Percentiles rank a stretch among this genome's conserved stretches.
These are phyloP conservation scores for Phasianus colchicus DNA, from an alignment of 2,113 vertebrate species.

Conservation along the genomic window DNA sequence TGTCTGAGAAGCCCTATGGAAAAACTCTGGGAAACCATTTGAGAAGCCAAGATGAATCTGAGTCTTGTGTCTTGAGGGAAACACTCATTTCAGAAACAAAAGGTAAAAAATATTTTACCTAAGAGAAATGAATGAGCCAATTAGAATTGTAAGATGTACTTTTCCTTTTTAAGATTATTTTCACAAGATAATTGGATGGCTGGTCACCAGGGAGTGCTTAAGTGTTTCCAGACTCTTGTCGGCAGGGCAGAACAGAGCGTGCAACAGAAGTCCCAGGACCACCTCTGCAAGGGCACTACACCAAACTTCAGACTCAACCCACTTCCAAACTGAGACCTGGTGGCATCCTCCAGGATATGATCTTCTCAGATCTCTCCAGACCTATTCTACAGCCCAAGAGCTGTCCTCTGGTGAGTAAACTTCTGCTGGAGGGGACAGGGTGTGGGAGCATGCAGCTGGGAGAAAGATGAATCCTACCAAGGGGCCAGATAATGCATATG, in stretches of 20 bases:
- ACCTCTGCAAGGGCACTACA: not conserved
- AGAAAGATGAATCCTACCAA: not conserved
- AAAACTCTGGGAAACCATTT: not conserved
- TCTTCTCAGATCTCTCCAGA: not conserved
- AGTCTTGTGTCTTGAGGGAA: not conserved
- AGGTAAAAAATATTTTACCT: not conserved
- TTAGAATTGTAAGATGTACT: not conserved
- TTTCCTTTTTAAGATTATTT: not conserved
- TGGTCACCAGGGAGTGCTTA: not conserved
- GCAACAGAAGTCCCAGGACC: not conserved
- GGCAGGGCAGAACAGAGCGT: not conserved
- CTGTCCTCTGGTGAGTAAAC: constrained; percentile 16
- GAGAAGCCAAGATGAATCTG: not conserved
- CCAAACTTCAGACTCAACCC: not conserved
- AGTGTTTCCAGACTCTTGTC: not conserved
- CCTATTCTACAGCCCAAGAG: not conserved
- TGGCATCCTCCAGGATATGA: not conserved
- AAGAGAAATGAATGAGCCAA: not conserved
- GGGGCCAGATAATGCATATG: not conserved
- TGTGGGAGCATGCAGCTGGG: not conserved
- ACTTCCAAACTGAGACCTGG: not conserved
- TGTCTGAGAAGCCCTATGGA: not conserved
- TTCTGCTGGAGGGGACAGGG: not conserved
- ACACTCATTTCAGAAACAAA: not conserved
- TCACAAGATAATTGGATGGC: not conserved